Percentiles rank a stretch among this genome's conserved stretches.
These are phyloP conservation scores for Emydoidea blandingii DNA, from an alignment of 2,797 vertebrate genomes.

Conservation along the genomic window DNA sequence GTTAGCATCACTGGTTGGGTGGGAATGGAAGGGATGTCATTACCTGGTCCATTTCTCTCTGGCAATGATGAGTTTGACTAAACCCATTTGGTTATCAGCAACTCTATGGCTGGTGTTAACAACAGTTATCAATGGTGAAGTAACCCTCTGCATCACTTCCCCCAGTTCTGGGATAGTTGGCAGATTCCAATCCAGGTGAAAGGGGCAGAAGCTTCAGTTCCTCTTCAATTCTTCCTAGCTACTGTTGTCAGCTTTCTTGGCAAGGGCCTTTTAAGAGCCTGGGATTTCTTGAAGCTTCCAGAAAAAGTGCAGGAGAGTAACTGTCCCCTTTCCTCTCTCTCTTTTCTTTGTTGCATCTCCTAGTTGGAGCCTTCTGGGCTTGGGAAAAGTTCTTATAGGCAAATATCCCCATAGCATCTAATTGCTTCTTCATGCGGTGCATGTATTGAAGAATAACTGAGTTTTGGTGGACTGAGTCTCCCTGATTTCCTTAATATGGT, in stretches of 20 bases:
- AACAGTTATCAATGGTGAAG: background rate
- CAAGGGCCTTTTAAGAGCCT: background rate
- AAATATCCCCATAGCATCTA: background rate
- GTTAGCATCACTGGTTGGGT: background rate
- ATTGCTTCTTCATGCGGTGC: background rate
- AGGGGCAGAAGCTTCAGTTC: background rate
- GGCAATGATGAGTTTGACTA: background rate
- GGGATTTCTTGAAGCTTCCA: background rate
- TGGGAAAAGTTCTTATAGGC: background rate
- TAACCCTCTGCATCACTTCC: background rate
- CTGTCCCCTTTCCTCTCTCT: background rate
- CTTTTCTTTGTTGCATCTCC: background rate
- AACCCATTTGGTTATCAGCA: background rate
- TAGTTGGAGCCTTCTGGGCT: background rate
- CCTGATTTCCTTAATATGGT: no score
- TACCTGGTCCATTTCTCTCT: background rate
- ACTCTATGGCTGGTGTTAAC: background rate
- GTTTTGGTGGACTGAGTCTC: background rate
- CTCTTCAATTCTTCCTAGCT: background rate
- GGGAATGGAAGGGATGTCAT: background rate
- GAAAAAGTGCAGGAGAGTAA: background rate
- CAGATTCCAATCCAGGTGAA: background rate
- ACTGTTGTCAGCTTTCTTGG: rapidly evolving
- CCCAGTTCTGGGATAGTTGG: background rate
- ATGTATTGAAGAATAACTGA: background rate